Percentiles rank a stretch among this genome's conserved stretches.
Evolutionary conservation across 2,888 invertebrate genomes (phyloP).

Genomic region (Scaptomyza caliginosa): DNA sequence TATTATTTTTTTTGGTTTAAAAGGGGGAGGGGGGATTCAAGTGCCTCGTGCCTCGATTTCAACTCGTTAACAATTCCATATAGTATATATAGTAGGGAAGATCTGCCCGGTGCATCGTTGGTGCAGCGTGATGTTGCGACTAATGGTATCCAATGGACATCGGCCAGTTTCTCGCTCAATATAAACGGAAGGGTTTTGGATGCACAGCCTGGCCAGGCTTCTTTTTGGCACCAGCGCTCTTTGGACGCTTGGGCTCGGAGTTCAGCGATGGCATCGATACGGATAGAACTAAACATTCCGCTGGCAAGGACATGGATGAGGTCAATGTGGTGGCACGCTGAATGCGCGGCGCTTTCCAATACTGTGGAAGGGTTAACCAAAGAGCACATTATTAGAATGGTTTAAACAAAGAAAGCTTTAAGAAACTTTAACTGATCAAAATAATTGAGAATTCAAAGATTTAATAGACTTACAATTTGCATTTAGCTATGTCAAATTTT

Average conservation of each 20-base stretch:
- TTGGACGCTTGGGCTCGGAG: conserved; percentile 81
- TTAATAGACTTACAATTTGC: conserved; percentile 62
- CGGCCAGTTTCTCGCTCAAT: conserved; percentile 61
- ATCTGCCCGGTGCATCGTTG: conserved; percentile 53
- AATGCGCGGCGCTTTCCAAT: conserved; percentile 83
- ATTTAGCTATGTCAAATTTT: conserved; percentile 57
- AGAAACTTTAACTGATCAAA: not conserved
- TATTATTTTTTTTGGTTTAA: too few species aligned
- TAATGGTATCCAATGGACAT: conserved; percentile 5
- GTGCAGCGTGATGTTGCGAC: conserved; percentile 27
- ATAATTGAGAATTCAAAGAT: conserved; percentile 13
- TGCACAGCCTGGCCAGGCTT: conserved; percentile 81
- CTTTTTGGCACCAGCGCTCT: conserved; percentile 83
- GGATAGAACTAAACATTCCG: conserved; percentile 84
- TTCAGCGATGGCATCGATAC: conserved; percentile 84
- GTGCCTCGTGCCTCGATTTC: conserved; percentile 63
- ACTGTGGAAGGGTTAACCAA: conserved; percentile 58
- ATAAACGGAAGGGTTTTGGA: conserved; percentile 83
- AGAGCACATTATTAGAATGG: conserved; percentile 13
- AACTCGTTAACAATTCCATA: conserved; percentile 64
- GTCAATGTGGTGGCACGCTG: conserved; percentile 83
- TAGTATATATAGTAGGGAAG: conserved; percentile 13
- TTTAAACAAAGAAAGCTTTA: not conserved
- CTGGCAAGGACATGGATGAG: conserved; percentile 84
- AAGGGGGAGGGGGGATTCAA: conserved; percentile 33